Evolutionary conservation across 2,797 vertebrate species (phyloP).

Genomic region (Poecilia wingei): DNA sequence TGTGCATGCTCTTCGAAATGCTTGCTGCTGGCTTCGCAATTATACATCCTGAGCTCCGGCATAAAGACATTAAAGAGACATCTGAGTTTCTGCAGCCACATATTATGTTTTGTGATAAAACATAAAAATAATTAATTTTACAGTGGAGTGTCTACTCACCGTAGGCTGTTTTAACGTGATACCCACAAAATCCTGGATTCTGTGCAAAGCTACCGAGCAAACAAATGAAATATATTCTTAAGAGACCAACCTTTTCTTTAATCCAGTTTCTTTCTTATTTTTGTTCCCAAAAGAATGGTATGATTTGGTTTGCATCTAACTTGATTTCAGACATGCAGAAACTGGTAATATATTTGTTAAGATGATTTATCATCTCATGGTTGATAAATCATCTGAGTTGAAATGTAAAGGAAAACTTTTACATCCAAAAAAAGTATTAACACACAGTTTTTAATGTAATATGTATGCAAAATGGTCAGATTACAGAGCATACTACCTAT

Average conservation of each 20-base stretch:
- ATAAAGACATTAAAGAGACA: constrained; percentile 48
- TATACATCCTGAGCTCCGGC: constrained; percentile 63
- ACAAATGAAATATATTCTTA: neutral
- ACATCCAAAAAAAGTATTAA: neutral
- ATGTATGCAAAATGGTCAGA: neutral
- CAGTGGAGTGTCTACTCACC: neutral
- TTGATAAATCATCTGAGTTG: too few relatives aligned
- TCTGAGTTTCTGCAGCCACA: constrained; percentile 26
- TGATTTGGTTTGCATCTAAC: neutral
- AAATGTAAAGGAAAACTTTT: neutral
- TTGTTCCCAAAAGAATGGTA: neutral
- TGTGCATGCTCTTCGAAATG: constrained; percentile 35
- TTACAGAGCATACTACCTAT: neutral
- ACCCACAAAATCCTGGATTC: neutral
- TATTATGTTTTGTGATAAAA: neutral
- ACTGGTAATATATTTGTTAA: neutral
- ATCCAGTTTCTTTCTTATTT: neutral
- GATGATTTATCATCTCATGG: neutral
- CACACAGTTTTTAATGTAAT: neutral
- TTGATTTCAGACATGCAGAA: neutral
- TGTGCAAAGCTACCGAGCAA: neutral
- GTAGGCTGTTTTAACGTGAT: neutral
- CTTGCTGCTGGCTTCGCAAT: constrained; percentile 60
- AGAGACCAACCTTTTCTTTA: neutral
- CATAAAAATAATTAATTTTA: constrained; percentile 3